These are phyloP conservation scores for Eugnorisma glareosa DNA, from an alignment of 2,888 invertebrate genomes.

Conservation along the genomic window DNA sequence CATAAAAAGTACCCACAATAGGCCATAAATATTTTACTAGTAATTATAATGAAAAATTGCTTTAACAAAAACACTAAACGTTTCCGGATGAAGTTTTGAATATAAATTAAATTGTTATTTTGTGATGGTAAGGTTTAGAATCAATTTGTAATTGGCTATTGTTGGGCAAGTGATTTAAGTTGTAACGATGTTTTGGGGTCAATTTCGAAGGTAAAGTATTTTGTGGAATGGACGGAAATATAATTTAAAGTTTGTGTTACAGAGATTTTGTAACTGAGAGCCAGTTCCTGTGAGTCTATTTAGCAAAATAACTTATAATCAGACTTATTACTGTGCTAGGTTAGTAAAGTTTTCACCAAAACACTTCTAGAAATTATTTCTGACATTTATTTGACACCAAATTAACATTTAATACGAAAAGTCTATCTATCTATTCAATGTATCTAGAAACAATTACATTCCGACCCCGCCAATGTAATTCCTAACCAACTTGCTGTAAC, in stretches of 20 bases:
- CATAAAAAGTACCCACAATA: conserved; percentile 83
- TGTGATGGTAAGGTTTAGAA: conserved; percentile 69
- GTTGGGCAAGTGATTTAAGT: conserved; percentile 63
- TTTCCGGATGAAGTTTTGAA: conserved; percentile 80
- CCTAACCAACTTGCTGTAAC: conserved; percentile 7
- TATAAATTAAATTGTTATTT: conserved; percentile 79
- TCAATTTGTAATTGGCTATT: conserved; percentile 79
- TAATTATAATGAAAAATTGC: conserved; percentile 87
- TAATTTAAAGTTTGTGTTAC: conserved; percentile 16
- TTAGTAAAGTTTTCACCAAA: conserved; percentile 4
- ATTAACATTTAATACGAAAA: conserved; percentile 1
- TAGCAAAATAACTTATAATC: not conserved
- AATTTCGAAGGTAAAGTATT: conserved; percentile 32
- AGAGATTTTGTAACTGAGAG: not conserved
- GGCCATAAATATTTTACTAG: conserved; percentile 87
- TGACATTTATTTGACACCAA: conserved; percentile 28
- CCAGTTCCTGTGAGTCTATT: not conserved
- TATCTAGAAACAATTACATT: conserved; percentile 15
- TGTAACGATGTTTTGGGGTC: conserved; percentile 25
- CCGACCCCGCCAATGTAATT: conserved; percentile 27
- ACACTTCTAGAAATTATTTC: not conserved
- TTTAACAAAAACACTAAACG: conserved; percentile 78
- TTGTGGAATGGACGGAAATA: not conserved
- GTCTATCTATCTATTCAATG: conserved; percentile 2
- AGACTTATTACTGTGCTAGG: not conserved